Base-by-base conservation (phyloP, 2,113 vertebrate genomes). In the Nothocercus nigrocapillus region DNA sequence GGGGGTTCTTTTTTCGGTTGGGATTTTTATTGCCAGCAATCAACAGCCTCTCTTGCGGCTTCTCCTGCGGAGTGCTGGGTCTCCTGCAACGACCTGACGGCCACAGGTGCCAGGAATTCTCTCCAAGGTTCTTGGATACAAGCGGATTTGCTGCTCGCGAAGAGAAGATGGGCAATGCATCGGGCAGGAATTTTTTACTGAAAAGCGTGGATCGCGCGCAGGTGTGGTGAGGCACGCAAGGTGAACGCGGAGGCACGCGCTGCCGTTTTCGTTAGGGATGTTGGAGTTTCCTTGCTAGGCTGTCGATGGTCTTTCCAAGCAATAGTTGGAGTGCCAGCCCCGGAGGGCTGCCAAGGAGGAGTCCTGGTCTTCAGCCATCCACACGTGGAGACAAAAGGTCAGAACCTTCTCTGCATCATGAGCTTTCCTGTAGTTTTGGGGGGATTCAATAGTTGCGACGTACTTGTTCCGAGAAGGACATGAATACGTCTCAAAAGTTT, bases 221-320 rank as follows among this genome's bases (percentile, higher is more conserved):
- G 44, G 85, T 69, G 89, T 85, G 82, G 38, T 67, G 75, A 97
- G 87, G 45, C 25, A 82, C 27, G 45, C 81, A 59, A 82, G 64
- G 59, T 70, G 69, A 82, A 87, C 14, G 1, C 40, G 25, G 87
- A 85, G 94, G 94, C 83, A 32, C 61, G 73, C 92, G 90, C 95
- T 89, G 61, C 69, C 40, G 4, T 86, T 81, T 94, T 91, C 85
- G 70, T 92, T 95, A 16, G 47, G 64, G 83, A 84, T 79, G 89
- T 94, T 84, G 90, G 67, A 81, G 77, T 93, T 96, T 89, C 92
- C 63, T 96, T 88, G 86, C 85, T 88, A 90, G 88, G 14, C 81
- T 89, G 92, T 97, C 96, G 91, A 47, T 96, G 94, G 91, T 96
- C 76, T 95, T 97, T 97, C 96, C 95, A 97, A 98, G 98, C 98